Evolutionary conservation across 2,888 invertebrate genomes (phyloP).

Genomic region (Nephrocerus scutellatus): DNA sequence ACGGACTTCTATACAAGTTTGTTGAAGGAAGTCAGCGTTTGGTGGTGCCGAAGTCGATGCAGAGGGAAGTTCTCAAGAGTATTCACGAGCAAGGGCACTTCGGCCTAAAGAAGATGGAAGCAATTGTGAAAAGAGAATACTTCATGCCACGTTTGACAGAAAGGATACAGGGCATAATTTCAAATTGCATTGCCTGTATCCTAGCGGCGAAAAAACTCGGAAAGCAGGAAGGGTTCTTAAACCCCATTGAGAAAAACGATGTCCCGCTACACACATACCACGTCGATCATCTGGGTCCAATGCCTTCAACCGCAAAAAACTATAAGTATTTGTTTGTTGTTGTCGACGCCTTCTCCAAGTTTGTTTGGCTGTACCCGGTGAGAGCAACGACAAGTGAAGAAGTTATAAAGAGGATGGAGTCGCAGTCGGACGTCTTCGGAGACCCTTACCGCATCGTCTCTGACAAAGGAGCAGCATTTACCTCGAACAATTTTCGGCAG

Average conservation of each 20-base stretch:
- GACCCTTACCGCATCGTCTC: conserved; percentile 34
- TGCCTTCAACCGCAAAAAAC: conserved; percentile 28
- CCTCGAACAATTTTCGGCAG: conserved; percentile 32
- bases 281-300: conserved; percentile 36
- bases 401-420: conserved; percentile 28
- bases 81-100: conserved; percentile 12
- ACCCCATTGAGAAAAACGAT: conserved; percentile 31
- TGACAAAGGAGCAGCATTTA: conserved; percentile 39
- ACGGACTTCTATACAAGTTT: conserved; percentile 13
- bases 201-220: conserved; percentile 23
- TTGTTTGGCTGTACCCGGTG: conserved; percentile 34
- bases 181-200: conserved; percentile 18
- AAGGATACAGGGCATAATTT: conserved; percentile 8
- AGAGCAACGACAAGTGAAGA: conserved; percentile 31
- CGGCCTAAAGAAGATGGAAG: conserved; percentile 8
- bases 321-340: conserved; percentile 33
- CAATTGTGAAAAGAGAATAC: conserved; percentile 10
- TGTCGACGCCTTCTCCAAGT: conserved; percentile 37
- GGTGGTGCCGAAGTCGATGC: conserved; percentile 12
- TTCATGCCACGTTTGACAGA: conserved; percentile 9
- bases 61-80: conserved; percentile 11
- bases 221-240: conserved; percentile 33
- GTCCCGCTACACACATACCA: conserved; percentile 32
- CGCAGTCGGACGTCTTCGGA: conserved; percentile 34
- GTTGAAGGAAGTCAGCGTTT: conserved; percentile 13